Evolutionary conservation across 2,888 invertebrate species (phyloP).

Genomic region (Polymixis flavicincta): DNA sequence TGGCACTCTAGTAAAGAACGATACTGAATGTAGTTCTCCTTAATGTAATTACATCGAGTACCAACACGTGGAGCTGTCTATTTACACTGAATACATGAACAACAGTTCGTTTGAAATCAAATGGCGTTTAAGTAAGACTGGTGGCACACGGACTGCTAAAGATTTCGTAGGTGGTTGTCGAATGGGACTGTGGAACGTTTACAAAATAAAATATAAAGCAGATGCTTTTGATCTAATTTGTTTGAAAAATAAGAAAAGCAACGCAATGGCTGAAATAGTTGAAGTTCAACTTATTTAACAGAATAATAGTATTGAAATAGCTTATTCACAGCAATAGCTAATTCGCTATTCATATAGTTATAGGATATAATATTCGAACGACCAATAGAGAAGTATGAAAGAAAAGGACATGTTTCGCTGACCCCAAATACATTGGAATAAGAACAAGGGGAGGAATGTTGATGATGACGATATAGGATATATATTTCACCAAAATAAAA

Average conservation of each 20-base stretch:
- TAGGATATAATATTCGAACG: background rate
- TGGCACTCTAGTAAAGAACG: slow-evolving; percentile 77
- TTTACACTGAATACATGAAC: slow-evolving; percentile 67
- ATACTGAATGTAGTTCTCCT: slow-evolving; percentile 73
- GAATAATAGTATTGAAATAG: background rate
- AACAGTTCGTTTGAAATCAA: slow-evolving; percentile 63
- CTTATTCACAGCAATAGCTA: background rate
- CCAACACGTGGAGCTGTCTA: slow-evolving; percentile 60
- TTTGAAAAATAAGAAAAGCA: background rate
- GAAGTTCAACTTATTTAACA: background rate
- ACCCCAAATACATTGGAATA: too few species aligned
- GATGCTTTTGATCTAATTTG: background rate
- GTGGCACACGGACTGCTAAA: slow-evolving; percentile 21
- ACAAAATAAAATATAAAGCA: background rate
- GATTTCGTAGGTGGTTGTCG: slow-evolving; percentile 14
- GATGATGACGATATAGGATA: too few species aligned
- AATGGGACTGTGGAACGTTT: background rate
- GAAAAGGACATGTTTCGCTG: too few species aligned
- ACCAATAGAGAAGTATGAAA: too few species aligned
- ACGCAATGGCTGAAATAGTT: background rate
- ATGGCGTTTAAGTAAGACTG: slow-evolving; percentile 44
- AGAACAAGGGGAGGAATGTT: too few species aligned
- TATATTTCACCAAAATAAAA: background rate
- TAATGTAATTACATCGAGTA: slow-evolving; percentile 80
- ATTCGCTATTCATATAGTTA: background rate